Evolutionary conservation across 2,888 invertebrate species (phyloP), one percentile per base, ranked within the genome.

Genomic region (Hypomecis punctinalis): DNA sequence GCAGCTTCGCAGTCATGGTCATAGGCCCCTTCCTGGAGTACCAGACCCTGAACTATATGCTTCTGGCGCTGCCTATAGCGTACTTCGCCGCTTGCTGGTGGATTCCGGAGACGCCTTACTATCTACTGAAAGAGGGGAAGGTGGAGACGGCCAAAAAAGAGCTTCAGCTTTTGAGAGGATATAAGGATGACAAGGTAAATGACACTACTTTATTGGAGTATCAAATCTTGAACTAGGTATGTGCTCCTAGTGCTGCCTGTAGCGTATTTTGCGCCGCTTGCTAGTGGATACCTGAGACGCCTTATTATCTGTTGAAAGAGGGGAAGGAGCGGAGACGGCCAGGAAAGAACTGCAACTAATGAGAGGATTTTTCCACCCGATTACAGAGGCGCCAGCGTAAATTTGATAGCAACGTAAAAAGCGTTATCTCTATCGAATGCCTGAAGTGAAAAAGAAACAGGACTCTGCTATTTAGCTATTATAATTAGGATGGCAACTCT

Each of bases 81-180:
- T 94, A 93, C 73, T 91, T 94, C 53, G 42, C 82, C 0, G 86
- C 84, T 0, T 94, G 94, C 70, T 81, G 86, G 63, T 93, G 93
- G 84, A 93, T 94, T 77, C 95, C 95, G 0, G 95, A 95, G 73
- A 94, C 94, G 0, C 95, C 95, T 0, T 94, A 94, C 72, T 94
- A 86, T 71, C 82, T 94, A 45, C 76, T 95, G 42, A 94, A 93
- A 79, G 89, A 88, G 61, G 90, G 91, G 0, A 83, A 86, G n/a
- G 82, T 89, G 0, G 85, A 86, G 3, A 80, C 84, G 0, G 94
- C 94, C 0, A 88, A 82, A 64, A 79, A 78, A 5, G 89, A 82
- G n/a, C 70, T 94, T 35, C 76, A 70, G 57, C 82, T 75, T 46
- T 74, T 94, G 8, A 88, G 87, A 58, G 90, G 91, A 6, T 78